These are phyloP conservation scores for Drosophila nr. medialis DNA, from an alignment of 2,888 invertebrate species.

Conservation along the genomic window DNA sequence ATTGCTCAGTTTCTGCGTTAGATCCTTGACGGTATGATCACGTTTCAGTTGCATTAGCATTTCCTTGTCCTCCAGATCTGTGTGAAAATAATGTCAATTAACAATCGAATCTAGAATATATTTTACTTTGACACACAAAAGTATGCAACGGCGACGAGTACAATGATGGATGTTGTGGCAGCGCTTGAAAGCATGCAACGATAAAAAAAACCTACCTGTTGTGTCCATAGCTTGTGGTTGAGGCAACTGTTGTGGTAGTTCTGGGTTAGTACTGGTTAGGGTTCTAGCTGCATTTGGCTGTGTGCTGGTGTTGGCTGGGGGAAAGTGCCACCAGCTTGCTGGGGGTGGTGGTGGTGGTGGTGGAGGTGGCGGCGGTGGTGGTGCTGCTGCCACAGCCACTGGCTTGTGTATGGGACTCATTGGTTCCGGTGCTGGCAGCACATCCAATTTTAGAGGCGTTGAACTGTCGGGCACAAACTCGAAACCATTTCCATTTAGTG, in stretches of 20 bases:
- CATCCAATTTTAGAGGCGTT: constrained; percentile 59
- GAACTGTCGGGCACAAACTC: constrained; percentile 53
- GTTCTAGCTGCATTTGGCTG: constrained; percentile 52
- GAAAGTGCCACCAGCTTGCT: constrained; percentile 68
- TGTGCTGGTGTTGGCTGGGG: constrained; percentile 38
- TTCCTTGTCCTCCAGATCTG: constrained; percentile 87
- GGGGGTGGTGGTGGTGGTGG: constrained; percentile 81
- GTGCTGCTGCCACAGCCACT: constrained; percentile 35
- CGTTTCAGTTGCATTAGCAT: constrained; percentile 90
- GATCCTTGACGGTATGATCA: constrained; percentile 94
- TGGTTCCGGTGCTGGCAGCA: constrained; percentile 52
- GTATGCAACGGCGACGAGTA: constrained; percentile 43
- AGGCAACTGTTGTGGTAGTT: constrained; percentile 13
- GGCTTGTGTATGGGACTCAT: constrained; percentile 65
- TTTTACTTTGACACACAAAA: constrained; percentile 17
- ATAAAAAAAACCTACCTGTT: constrained; percentile 56
- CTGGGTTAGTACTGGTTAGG: constrained; percentile 60
- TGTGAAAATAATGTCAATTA: not conserved
- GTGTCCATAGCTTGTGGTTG: constrained; percentile 35
- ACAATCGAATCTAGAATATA: not conserved
- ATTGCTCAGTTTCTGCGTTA: constrained; percentile 93
- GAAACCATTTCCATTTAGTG: constrained; percentile 73
- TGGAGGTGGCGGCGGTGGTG: constrained; percentile 72
- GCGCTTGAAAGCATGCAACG: constrained; percentile 64
- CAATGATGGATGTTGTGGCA: constrained; percentile 16